Conservation (phyloP, 2,113 vertebrate species). For the Heliornis fulica region DNA sequence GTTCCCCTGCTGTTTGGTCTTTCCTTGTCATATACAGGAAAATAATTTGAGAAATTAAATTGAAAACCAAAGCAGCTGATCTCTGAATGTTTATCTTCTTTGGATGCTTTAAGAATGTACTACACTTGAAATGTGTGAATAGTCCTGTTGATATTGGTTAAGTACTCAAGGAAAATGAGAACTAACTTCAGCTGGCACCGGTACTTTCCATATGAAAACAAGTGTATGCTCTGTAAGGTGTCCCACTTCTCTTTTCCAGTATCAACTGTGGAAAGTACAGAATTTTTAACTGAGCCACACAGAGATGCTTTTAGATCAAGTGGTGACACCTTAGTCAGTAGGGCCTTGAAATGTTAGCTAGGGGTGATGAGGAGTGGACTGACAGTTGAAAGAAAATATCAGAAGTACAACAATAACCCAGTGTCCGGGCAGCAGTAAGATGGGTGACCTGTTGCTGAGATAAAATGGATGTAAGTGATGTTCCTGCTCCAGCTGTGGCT, state of each 20-base stretch:
- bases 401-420: not conserved
- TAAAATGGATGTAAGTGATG: not conserved
- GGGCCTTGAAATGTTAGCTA: not conserved
- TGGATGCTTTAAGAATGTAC: not conserved
- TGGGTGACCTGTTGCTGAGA: not conserved
- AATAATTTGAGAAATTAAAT: not conserved
- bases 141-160: not conserved
- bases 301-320: not conserved
- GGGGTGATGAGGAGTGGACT: not conserved
- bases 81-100: not conserved
- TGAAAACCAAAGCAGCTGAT: not conserved
- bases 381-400: not conserved
- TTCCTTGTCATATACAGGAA: not conserved
- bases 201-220: not conserved
- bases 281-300: not conserved
- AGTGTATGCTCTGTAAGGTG: not conserved
- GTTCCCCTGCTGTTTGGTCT: not conserved
- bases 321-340: not conserved
- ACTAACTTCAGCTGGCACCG: not conserved
- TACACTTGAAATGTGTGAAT: not conserved
- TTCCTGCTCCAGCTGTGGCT: not conserved
- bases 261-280: not conserved
- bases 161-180: not conserved
- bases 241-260: not conserved
- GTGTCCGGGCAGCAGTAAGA: not conserved